Conservation (phyloP, 2,797 vertebrate genomes). For the Urophycis tenuis region DNA sequence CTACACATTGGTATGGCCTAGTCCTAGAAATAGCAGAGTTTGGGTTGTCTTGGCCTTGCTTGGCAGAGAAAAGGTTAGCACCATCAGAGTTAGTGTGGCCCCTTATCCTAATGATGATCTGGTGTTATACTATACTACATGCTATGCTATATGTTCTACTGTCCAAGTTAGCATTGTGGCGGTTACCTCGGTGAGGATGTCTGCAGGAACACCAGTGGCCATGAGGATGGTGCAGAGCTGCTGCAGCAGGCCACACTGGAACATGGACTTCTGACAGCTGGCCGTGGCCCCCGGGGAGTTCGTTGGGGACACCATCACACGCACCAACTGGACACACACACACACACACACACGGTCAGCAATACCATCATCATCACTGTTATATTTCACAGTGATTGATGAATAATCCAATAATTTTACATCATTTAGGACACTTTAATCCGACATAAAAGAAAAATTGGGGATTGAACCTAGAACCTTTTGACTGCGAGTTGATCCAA, state of each 20-base stretch:
- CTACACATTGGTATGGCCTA: no score
- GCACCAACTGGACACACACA: slow-evolving; percentile 74
- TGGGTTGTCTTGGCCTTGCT: no score
- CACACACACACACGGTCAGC: not conserved
- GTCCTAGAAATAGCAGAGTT: no score
- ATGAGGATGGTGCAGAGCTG: slow-evolving; percentile 97
- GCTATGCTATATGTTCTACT: no score
- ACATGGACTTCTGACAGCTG: slow-evolving; percentile 96
- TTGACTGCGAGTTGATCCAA: not conserved
- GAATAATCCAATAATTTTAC: not conserved
- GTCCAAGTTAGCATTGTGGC: not conserved
- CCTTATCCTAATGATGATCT: not conserved
- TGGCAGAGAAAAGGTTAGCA: not conserved
- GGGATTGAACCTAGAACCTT: not conserved
- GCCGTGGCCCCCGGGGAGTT: slow-evolving; percentile 92
- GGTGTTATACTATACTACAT: not conserved
- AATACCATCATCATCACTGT: no score
- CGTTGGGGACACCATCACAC: slow-evolving; percentile 91
- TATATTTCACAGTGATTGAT: not conserved
- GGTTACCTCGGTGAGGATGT: slow-evolving; percentile 92
- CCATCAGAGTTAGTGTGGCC: not conserved
- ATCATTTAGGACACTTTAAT: not conserved
- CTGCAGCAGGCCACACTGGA: slow-evolving; percentile 89
- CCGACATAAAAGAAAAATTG: not conserved
- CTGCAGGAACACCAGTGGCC: slow-evolving; percentile 94